Conservation (phyloP, 2,888 invertebrate species). For the Pandemis cinnamomeana region DNA sequence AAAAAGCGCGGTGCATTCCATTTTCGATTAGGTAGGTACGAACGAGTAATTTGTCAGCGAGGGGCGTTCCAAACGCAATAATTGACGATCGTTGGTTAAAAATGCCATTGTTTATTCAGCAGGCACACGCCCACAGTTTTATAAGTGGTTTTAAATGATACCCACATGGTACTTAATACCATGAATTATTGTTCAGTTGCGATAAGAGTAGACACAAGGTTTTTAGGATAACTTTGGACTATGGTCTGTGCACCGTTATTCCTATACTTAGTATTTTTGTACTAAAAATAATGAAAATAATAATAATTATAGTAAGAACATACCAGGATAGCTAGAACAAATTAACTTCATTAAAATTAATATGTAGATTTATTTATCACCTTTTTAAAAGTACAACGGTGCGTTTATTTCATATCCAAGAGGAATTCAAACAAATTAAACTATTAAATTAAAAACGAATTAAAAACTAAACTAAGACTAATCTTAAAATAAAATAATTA, state of each 20-base stretch:
- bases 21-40: slow-evolving; percentile 30
- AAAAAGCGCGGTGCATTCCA: slow-evolving; percentile 56
- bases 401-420: no score
- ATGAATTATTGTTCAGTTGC: slow-evolving; percentile 41
- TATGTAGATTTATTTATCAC: no score
- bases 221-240: slow-evolving; percentile 28
- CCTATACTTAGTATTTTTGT: no score
- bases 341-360: no score
- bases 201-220: slow-evolving; percentile 4
- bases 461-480: no score
- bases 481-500: no score
- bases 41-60: slow-evolving; percentile 73
- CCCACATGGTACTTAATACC: slow-evolving; percentile 29
- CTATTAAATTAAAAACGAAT: no score
- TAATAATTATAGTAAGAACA: no score
- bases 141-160: slow-evolving; percentile 42
- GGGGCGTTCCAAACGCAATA: slow-evolving; percentile 71
- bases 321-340: no score
- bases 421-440: no score
- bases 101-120: slow-evolving; percentile 55
- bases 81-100: slow-evolving; percentile 73
- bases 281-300: no score
- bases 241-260: not conserved
- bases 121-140: slow-evolving; percentile 50
- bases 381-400: no score